phyloP scores from a whole-genome alignment of 2,888 invertebrate species.

The Habroteleia sp. region DNA sequence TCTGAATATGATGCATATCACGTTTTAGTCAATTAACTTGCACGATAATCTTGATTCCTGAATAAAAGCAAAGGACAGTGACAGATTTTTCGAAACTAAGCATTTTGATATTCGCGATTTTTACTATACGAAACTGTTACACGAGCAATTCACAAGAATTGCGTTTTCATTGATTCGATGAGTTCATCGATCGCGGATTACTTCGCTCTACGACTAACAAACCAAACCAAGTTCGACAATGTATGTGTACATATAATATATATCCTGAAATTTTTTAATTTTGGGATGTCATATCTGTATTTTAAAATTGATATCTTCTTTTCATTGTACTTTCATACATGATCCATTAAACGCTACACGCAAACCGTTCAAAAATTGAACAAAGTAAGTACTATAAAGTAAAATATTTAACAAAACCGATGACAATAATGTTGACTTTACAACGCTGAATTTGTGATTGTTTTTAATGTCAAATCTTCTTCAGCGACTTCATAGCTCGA shows the following conservation, averaged over 20 bases:
- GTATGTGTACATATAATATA: slow-evolving; percentile 54
- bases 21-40: slow-evolving; percentile 54
- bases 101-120: slow-evolving; percentile 52
- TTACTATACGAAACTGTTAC: slow-evolving; percentile 29
- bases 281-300: slow-evolving; percentile 41
- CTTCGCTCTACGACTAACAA: slow-evolving; percentile 22
- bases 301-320: slow-evolving; percentile 26
- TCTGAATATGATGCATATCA: slow-evolving; percentile 50
- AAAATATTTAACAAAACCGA: slow-evolving; percentile 7
- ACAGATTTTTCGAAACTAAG: slow-evolving; percentile 14
- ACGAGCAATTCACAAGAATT: slow-evolving; percentile 11
- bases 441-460: slow-evolving; percentile 38
- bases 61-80: slow-evolving; percentile 4
- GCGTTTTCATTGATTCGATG: slow-evolving; percentile 18
- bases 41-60: slow-evolving; percentile 42
- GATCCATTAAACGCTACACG: slow-evolving; percentile 7
- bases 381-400: not conserved
- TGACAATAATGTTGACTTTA: slow-evolving; percentile 53
- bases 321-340: slow-evolving; percentile 21
- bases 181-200: slow-evolving; percentile 42
- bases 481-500: slow-evolving; percentile 26
- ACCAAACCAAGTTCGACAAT: slow-evolving; percentile 33
- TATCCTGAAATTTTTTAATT: slow-evolving; percentile 28
- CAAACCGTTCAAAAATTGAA: slow-evolving; percentile 21
- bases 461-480: slow-evolving; percentile 33